Conservation (phyloP, 2,888 invertebrate species). For the Phortica magna region DNA sequence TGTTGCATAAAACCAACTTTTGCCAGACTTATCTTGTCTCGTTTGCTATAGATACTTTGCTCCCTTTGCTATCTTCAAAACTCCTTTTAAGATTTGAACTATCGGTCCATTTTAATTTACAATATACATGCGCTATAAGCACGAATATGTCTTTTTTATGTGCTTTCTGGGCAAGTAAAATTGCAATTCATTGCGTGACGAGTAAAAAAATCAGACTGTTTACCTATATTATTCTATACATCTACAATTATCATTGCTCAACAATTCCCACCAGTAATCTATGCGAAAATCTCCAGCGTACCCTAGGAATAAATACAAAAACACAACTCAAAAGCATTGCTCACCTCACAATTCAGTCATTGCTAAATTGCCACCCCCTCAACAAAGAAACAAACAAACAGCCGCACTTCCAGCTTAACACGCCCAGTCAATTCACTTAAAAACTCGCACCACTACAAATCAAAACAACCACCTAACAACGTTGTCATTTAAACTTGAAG, state of each 20-base stretch:
- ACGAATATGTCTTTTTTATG: no score
- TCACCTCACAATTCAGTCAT: neutral
- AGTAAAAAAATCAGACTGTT: no score
- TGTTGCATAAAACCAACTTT: no score
- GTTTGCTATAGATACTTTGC: no score
- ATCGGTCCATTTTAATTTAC: no score
- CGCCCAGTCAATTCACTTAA: neutral
- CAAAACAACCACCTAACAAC: neutral
- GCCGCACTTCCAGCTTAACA: neutral
- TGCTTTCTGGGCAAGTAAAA: no score
- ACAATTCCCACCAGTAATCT: neutral
- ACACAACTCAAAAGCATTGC: constrained; percentile 35
- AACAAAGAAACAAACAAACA: neutral
- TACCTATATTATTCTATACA: no score
- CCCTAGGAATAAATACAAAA: constrained; percentile 28
- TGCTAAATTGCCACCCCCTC: neutral
- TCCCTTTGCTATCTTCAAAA: no score
- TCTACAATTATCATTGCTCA: neutral
- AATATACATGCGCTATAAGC: no score
- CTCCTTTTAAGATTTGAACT: no score
- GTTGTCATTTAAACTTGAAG: constrained; percentile 4
- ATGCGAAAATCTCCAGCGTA: neutral
- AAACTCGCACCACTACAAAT: neutral
- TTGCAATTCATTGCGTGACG: no score
- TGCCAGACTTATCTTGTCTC: no score